Percentiles rank a stretch among this genome's conserved stretches.
phyloP scores from a whole-genome alignment of 2,888 invertebrate genomes.

The Lasius platythorax region DNA sequence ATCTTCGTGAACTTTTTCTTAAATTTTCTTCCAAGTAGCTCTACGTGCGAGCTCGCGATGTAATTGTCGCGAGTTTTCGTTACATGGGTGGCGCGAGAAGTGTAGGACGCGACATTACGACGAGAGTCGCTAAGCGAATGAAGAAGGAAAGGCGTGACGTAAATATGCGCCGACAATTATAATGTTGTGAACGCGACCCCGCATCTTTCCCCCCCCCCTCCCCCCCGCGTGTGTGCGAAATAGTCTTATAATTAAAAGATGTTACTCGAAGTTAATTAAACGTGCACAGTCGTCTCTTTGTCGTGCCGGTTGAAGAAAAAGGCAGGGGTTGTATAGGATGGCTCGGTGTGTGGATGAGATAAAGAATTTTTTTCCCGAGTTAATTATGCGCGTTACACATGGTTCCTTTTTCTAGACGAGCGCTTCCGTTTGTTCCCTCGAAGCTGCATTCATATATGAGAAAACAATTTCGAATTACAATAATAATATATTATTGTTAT shows the following conservation, averaged over 20 bases:
- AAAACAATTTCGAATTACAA: constrained; percentile 20
- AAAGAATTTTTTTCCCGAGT: constrained; percentile 80
- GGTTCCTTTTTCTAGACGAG: constrained; percentile 62
- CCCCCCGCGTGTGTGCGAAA: constrained; percentile 65
- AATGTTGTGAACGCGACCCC: constrained; percentile 68
- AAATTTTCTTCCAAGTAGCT: constrained; percentile 40
- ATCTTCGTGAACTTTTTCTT: constrained; percentile 27
- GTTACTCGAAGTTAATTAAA: constrained; percentile 83
- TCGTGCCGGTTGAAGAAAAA: constrained; percentile 48
- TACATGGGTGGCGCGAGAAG: constrained; percentile 27
- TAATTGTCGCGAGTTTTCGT: constrained; percentile 52
- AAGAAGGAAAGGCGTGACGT: constrained; percentile 46
- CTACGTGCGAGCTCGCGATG: constrained; percentile 41
- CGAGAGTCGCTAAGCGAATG: constrained; percentile 6
- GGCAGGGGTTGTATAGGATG: constrained; percentile 18
- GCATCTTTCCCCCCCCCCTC: constrained; percentile 6
- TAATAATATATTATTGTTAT: constrained; percentile 21
- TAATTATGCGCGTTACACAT: constrained; percentile 79
- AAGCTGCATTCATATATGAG: background rate
- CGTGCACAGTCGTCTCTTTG: constrained; percentile 58
- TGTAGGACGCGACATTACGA: background rate
- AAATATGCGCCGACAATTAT: constrained; percentile 71
- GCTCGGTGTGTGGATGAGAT: constrained; percentile 31
- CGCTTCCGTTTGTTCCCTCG: constrained; percentile 51
- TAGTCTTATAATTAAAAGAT: constrained; percentile 81